phyloP scores from a whole-genome alignment of 2,888 invertebrate genomes.

The Globia sparganii region DNA sequence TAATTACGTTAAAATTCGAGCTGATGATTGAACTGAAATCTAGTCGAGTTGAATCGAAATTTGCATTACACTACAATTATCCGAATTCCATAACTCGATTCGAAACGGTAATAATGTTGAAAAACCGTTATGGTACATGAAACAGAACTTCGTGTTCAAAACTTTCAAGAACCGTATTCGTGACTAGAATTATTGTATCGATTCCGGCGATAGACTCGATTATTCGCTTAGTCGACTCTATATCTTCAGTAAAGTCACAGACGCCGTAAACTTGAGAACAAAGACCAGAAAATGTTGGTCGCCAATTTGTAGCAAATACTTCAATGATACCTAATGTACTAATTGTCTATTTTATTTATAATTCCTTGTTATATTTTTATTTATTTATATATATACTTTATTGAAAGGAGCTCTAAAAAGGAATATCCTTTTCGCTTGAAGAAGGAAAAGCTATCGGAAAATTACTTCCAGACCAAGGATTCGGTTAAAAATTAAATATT shows the following conservation, averaged over 20 bases:
- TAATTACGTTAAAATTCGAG: conserved; percentile 23
- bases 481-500: conserved; percentile 44
- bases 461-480: conserved; percentile 23
- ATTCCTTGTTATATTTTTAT: background rate
- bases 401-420: background rate
- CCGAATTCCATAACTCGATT: conserved; percentile 19
- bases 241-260: conserved; percentile 30
- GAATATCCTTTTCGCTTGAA: conserved; percentile 28
- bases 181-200: conserved; percentile 62
- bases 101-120: conserved; percentile 46
- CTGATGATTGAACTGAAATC: conserved; percentile 20
- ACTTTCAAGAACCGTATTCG: conserved; percentile 61
- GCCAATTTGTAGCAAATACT: conserved; percentile 14
- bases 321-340: background rate
- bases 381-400: too few species aligned
- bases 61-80: conserved; percentile 27
- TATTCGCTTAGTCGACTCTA: conserved; percentile 53
- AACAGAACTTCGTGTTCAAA: conserved; percentile 54
- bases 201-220: conserved; percentile 50
- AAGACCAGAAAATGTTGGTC: background rate
- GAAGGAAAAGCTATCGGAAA: conserved; percentile 29
- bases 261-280: conserved; percentile 16
- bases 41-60: conserved; percentile 26
- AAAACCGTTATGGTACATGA: conserved; percentile 52
- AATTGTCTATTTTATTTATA: background rate